A percentile compares a stretch with the other conserved stretches of the same genome.
Evolutionary conservation across 2,113 vertebrate genomes (phyloP).

Genomic region (Alces alces): DNA sequence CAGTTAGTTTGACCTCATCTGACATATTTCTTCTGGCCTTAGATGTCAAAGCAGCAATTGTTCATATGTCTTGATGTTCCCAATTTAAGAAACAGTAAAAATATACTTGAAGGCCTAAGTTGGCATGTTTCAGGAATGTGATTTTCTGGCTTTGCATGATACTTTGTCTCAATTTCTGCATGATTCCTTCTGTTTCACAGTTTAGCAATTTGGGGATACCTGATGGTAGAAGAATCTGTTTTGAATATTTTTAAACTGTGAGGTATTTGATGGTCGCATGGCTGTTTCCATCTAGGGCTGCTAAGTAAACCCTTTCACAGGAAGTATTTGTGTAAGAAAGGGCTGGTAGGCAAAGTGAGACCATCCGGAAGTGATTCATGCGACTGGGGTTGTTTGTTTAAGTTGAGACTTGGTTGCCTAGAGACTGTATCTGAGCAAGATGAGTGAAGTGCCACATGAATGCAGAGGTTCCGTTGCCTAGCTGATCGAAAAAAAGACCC

Average conservation of each 20-base stretch:
- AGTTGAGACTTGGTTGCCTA: slow-evolving; percentile 52
- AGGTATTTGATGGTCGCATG: neutral
- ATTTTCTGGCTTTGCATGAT: neutral
- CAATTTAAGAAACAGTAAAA: neutral
- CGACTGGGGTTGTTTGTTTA: slow-evolving; percentile 56
- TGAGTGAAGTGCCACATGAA: neutral
- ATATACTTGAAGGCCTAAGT: neutral
- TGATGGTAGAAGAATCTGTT: neutral
- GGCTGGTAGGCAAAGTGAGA: slow-evolving; percentile 47
- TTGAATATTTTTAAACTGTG: neutral
- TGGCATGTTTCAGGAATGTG: neutral
- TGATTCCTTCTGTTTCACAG: neutral
- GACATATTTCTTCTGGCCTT: slow-evolving; percentile 9
- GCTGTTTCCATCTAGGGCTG: neutral
- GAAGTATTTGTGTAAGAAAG: slow-evolving; percentile 54
- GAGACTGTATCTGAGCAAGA: slow-evolving; percentile 48
- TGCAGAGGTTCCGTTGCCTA: neutral
- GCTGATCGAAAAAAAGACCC: neutral
- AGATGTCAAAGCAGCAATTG: neutral
- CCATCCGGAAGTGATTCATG: slow-evolving; percentile 73
- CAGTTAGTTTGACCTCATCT: neutral
- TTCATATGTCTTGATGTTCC: neutral
- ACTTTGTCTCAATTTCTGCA: neutral
- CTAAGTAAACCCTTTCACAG: slow-evolving; percentile 42
- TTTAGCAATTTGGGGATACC: neutral